phyloP scores from a whole-genome alignment of 1,140 invertebrate species.

The Heterodera carotae region DNA sequence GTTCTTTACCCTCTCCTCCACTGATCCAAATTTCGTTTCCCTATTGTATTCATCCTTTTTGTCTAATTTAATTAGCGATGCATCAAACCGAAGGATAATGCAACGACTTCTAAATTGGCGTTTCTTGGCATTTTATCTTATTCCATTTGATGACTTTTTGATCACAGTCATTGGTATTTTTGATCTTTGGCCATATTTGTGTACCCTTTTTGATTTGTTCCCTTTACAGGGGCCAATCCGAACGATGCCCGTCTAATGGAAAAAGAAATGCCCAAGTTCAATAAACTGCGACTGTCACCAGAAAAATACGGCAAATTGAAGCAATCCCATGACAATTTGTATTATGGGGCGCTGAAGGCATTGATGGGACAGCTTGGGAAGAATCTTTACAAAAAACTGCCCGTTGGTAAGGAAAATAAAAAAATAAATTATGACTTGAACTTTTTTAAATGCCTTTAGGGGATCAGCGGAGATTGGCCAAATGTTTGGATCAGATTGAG shows the following conservation, averaged over 20 bases:
- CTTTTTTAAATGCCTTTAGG: slow-evolving; percentile 9
- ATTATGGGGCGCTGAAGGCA: slow-evolving; percentile 40
- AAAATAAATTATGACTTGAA: too few relatives aligned
- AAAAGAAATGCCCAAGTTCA: slow-evolving; percentile 29
- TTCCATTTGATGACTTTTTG: background rate
- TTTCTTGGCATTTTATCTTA: background rate
- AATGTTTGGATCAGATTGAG: slow-evolving; percentile 35
- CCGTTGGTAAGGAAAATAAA: background rate
- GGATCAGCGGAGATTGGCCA: slow-evolving; percentile 23
- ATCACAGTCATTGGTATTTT: too few relatives aligned
- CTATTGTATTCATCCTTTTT: too few relatives aligned
- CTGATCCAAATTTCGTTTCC: too few relatives aligned
- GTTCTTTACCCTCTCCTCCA: too few relatives aligned
- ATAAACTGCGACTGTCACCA: slow-evolving; percentile 27
- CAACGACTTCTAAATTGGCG: background rate
- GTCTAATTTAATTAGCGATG: too few relatives aligned
- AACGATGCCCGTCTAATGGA: background rate
- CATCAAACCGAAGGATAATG: too few relatives aligned
- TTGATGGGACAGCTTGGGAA: slow-evolving; percentile 43
- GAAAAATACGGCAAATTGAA: slow-evolving; percentile 31
- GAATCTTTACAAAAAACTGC: slow-evolving; percentile 37
- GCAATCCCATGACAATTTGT: slow-evolving; percentile 33
- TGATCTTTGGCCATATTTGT: too few relatives aligned
- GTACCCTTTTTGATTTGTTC: too few relatives aligned
- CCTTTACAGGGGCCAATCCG: background rate